These are phyloP conservation scores for Australoheros scitulus DNA, from an alignment of 2,113 vertebrate species.

Conservation along the genomic window DNA sequence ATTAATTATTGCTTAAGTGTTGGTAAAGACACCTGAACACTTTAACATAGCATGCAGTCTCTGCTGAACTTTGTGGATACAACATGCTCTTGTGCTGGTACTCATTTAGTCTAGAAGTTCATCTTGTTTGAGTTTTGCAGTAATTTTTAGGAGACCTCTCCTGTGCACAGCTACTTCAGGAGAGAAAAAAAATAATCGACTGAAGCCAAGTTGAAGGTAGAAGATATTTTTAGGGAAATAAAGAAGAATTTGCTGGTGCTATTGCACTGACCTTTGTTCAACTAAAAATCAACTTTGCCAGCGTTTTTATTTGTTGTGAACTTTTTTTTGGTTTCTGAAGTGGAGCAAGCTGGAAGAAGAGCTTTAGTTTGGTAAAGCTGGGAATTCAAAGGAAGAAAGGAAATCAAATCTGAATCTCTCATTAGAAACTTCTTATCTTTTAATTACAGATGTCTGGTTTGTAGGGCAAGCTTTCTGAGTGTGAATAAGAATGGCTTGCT, in stretches of 20 bases:
- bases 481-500: not conserved
- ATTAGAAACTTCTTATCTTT: not conserved
- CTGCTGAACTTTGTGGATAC: not conserved
- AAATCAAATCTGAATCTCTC: not conserved
- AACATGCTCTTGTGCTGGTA: not conserved
- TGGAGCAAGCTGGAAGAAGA: too few relatives aligned
- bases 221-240: not conserved
- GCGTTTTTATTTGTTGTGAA: too few relatives aligned
- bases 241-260: not conserved
- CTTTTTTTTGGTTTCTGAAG: too few relatives aligned
- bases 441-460: not conserved
- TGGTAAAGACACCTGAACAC: not conserved
- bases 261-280: too few relatives aligned
- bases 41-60: not conserved
- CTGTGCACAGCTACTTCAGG: not conserved
- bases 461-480: not conserved
- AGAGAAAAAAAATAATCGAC: not conserved
- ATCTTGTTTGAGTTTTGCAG: not conserved
- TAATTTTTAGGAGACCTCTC: not conserved
- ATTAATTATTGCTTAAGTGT: slow-evolving; percentile 1
- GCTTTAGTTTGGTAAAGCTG: too few relatives aligned
- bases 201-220: not conserved
- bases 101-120: not conserved
- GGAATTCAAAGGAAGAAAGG: not conserved
- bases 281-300: too few relatives aligned